Evolutionary conservation across 2,113 vertebrate genomes (phyloP).

Genomic region (Sylvilagus bachmani): DNA sequence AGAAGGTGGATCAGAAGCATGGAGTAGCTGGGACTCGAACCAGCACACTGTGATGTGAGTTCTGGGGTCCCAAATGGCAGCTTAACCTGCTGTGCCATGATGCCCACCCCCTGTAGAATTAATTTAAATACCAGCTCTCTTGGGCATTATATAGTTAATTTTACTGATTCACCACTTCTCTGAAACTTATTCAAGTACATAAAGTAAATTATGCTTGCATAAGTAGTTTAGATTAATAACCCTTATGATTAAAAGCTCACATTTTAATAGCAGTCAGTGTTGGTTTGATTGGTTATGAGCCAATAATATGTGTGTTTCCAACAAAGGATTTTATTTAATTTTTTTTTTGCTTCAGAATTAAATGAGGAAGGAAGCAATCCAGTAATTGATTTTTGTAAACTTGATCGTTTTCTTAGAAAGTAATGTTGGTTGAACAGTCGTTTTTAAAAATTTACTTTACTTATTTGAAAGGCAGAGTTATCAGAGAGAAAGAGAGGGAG

Average conservation of each 20-base stretch:
- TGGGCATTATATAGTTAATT: constrained; percentile 18
- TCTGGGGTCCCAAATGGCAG: too few relatives aligned
- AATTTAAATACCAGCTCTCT: not conserved
- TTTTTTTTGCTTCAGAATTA: constrained; percentile 59
- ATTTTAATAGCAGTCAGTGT: not conserved
- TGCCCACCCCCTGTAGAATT: not conserved
- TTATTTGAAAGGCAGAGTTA: too few relatives aligned
- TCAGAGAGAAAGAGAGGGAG: too few relatives aligned
- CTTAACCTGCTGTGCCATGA: too few relatives aligned
- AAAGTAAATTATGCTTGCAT: not conserved
- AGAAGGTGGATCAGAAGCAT: too few relatives aligned
- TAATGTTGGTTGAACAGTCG: not conserved
- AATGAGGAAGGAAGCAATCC: constrained; percentile 37
- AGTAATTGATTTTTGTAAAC: constrained; percentile 10
- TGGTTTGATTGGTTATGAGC: constrained; percentile 53
- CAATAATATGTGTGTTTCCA: constrained; percentile 20
- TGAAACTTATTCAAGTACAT: constrained; percentile 36
- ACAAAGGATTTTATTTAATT: constrained; percentile 25
- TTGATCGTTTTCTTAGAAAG: constrained; percentile 49
- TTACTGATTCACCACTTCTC: not conserved
- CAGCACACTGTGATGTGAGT: too few relatives aligned
- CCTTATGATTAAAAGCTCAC: constrained; percentile 51
- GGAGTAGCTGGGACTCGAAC: too few relatives aligned
- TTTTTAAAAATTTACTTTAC: not conserved
- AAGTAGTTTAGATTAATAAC: constrained; percentile 12